A percentile compares a stretch with the other conserved stretches of the same genome.
phyloP scores from a whole-genome alignment of 2,888 invertebrate genomes.

The Monoplex corrugatus region DNA sequence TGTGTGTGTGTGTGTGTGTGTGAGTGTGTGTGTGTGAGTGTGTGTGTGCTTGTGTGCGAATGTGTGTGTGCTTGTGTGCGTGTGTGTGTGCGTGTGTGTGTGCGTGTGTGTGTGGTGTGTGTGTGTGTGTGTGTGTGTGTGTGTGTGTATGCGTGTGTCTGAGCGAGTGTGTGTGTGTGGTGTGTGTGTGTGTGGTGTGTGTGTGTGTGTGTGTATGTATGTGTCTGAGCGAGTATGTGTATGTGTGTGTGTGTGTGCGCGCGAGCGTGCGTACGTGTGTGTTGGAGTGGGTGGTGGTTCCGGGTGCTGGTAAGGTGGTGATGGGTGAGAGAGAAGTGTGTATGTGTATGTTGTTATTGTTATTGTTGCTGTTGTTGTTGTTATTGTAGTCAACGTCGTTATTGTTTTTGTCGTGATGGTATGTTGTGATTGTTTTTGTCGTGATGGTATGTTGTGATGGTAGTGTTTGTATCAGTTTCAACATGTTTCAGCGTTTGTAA shows the following conservation, averaged over 20 bases:
- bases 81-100: neutral
- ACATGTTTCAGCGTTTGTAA: no score
- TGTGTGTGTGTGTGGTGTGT: neutral
- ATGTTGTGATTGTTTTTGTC: no score
- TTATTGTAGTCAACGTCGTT: neutral
- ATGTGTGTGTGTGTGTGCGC: neutral
- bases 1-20: constrained; percentile 21
- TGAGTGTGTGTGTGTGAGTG: constrained; percentile 32
- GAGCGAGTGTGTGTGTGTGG: no score
- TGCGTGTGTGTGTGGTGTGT: constrained; percentile 11
- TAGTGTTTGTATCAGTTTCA: no score
- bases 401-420: neutral
- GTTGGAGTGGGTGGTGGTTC: no score
- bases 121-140: constrained; percentile 18
- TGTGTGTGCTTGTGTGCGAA: constrained; percentile 28
- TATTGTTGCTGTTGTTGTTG: neutral
- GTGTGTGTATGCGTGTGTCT: no score
- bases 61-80: constrained; percentile 15
- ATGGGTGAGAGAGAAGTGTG: no score
- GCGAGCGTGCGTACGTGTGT: no score
- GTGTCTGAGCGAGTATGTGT: neutral
- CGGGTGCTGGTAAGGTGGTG: no score
- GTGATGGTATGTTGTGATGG: no score
- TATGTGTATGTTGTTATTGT: neutral
- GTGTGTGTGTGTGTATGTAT: neutral